Base-by-base conservation (phyloP, 2,888 invertebrate genomes). In the Muscina levida region DNA sequence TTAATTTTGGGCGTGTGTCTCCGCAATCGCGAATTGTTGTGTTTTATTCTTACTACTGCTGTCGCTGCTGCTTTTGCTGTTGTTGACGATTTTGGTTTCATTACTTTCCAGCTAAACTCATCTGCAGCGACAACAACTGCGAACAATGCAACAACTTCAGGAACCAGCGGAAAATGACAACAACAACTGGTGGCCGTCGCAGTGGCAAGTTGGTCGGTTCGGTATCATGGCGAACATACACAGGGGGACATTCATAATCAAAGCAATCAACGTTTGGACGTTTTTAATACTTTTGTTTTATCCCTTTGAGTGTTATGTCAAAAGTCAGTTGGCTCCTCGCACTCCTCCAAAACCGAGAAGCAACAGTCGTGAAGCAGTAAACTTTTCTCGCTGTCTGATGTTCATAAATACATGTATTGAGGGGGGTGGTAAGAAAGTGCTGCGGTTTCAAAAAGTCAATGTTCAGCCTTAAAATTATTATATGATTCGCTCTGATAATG, bases 181-280 rank as follows among this genome's bases (percentile, higher is more conserved):
- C 31, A 57, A 31, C 57, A 57, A 15, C 31, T n/a, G 37, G 51
- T 19, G 39, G 11, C 39, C 11, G 19, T 11, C 37, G 42, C 56
- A 75, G 62, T 65, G 51, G n/a, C 70, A 67, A 31, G 67, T 8
- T 72, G 37, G 46, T 37, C 19, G 22, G 56, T n/a, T 31, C 44
- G 8, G 13, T 66, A 68, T 57, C 62, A 48, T 56, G 19, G 67
- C 75, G 79, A 46, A 57, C 56, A 56, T 31, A 73, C 65, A 53
- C 66, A 26, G 53, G 44, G 75, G 68, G 77, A 83, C 77, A 83
- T 83, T 85, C 85, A 85, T 85, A 87, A 86, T 87, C 85, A 86
- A 87, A 87, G 87, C 88, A 88, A 88, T 88, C 88, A 88, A 88
- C 87, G 87, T 87, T 88, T 87, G 87, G 88, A 88, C 87, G 85